Evolutionary conservation across 2,113 vertebrate species (phyloP).

Genomic region (Rhabdomys dilectus): DNA sequence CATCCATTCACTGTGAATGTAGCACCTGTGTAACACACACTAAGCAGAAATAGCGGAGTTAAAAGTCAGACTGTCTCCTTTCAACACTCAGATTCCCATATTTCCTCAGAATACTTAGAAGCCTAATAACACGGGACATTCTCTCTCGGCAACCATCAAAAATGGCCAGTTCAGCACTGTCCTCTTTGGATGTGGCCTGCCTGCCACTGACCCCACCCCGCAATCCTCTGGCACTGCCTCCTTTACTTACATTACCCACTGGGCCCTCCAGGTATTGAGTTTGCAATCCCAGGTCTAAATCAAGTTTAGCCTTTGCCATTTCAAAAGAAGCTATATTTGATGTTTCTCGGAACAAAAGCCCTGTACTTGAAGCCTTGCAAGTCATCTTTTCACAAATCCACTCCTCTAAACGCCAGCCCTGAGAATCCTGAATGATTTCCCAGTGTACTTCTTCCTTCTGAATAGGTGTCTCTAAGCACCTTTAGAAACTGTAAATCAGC

Average conservation of each 20-base stretch:
- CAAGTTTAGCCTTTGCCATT: constrained; percentile 61
- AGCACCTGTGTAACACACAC: not conserved
- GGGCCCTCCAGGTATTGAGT: constrained; percentile 17
- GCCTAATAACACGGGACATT: not conserved
- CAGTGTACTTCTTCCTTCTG: constrained; percentile 57
- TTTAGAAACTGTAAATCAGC: constrained; percentile 75
- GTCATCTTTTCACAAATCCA: constrained; percentile 36
- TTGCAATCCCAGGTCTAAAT: constrained; percentile 53
- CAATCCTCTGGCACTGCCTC: not conserved
- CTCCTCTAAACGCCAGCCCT: constrained; percentile 50
- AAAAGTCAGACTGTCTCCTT: constrained; percentile 39
- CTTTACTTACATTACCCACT: not conserved
- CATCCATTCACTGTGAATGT: not conserved
- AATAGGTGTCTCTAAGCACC: constrained; percentile 73
- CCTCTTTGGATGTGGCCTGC: not conserved
- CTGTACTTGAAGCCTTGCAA: constrained; percentile 46
- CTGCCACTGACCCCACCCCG: not conserved
- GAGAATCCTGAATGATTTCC: constrained; percentile 68
- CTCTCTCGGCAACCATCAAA: not conserved
- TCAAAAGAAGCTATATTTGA: constrained; percentile 59
- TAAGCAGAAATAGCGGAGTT: not conserved
- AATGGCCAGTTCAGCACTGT: not conserved
- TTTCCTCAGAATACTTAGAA: constrained; percentile 4
- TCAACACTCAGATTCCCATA: not conserved
- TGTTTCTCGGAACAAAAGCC: constrained; percentile 66